These are phyloP conservation scores for Scalopus aquaticus DNA, from an alignment of 2,113 vertebrate species.

Conservation along the genomic window DNA sequence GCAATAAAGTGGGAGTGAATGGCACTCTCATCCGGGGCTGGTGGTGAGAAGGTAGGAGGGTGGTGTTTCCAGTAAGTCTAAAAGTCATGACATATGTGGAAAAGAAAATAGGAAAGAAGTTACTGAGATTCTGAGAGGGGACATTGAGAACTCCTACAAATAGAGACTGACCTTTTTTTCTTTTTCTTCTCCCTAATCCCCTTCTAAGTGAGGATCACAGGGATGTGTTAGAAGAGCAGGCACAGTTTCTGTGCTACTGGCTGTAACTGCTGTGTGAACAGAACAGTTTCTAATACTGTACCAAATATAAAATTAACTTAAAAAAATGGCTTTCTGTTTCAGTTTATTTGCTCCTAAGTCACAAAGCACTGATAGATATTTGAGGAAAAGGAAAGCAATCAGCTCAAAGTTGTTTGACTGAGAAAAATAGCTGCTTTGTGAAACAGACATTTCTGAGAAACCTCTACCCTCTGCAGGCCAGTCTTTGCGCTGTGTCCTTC, in stretches of 20 bases:
- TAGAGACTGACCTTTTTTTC: slow-evolving; percentile 35
- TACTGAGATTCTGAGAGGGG: slow-evolving; percentile 47
- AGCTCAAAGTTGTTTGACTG: slow-evolving; percentile 34
- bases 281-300: slow-evolving; percentile 46
- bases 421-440: slow-evolving; percentile 73
- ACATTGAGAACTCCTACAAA: slow-evolving; percentile 28
- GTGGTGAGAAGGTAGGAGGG: neutral
- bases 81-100: slow-evolving; percentile 47
- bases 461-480: slow-evolving; percentile 47
- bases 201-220: neutral
- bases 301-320: slow-evolving; percentile 71
- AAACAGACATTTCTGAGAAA: slow-evolving; percentile 59
- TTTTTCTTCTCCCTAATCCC: neutral
- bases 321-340: slow-evolving; percentile 72
- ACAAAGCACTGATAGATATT: slow-evolving; percentile 69
- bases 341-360: slow-evolving; percentile 73
- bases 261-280: slow-evolving; percentile 2
- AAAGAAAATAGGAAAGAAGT: slow-evolving; percentile 66
- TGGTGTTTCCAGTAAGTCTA: slow-evolving; percentile 35
- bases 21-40: neutral
- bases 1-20: slow-evolving; percentile 41
- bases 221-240: neutral
- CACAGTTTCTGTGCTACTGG: neutral
- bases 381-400: slow-evolving; percentile 68
- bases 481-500: neutral